Evolutionary conservation across 2,113 vertebrate species (phyloP).

Genomic region (Anolis sagrei): DNA sequence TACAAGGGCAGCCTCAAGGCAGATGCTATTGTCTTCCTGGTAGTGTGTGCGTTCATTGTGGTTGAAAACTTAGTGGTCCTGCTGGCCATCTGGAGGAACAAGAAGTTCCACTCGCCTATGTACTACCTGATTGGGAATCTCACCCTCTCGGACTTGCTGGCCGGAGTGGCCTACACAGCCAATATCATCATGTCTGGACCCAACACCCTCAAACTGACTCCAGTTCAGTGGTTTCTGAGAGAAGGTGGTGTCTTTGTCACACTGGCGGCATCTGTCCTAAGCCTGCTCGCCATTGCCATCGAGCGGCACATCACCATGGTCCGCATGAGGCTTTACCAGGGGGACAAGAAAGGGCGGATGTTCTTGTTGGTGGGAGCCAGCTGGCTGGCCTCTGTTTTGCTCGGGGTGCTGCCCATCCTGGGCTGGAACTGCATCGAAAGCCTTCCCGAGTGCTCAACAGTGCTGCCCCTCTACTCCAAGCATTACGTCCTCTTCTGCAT

Average conservation of each 20-base stretch:
- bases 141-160: slow-evolving; percentile 88
- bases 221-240: slow-evolving; percentile 86
- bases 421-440: slow-evolving; percentile 90
- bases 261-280: slow-evolving; percentile 86
- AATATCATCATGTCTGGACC: slow-evolving; percentile 89
- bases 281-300: slow-evolving; percentile 89
- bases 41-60: slow-evolving; percentile 87
- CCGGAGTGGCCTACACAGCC: slow-evolving; percentile 88
- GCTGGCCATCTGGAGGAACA: slow-evolving; percentile 86
- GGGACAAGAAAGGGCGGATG: slow-evolving; percentile 81
- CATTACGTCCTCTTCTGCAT: slow-evolving; percentile 89
- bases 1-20: slow-evolving; percentile 80
- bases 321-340: slow-evolving; percentile 83
- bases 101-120: slow-evolving; percentile 91
- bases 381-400: slow-evolving; percentile 81
- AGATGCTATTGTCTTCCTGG: slow-evolving; percentile 79
- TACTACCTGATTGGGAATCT: slow-evolving; percentile 90
- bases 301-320: slow-evolving; percentile 91
- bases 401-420: slow-evolving; percentile 84
- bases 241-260: slow-evolving; percentile 90
- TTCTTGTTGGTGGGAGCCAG: slow-evolving; percentile 82
- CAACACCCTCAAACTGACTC: slow-evolving; percentile 85
- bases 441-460: slow-evolving; percentile 83
- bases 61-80: slow-evolving; percentile 88
- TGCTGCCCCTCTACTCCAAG: slow-evolving; percentile 90